A percentile compares a stretch with the other conserved stretches of the same genome.
These are phyloP conservation scores for Rafetus swinhoei DNA, from an alignment of 2,113 vertebrate species.

Conservation along the genomic window DNA sequence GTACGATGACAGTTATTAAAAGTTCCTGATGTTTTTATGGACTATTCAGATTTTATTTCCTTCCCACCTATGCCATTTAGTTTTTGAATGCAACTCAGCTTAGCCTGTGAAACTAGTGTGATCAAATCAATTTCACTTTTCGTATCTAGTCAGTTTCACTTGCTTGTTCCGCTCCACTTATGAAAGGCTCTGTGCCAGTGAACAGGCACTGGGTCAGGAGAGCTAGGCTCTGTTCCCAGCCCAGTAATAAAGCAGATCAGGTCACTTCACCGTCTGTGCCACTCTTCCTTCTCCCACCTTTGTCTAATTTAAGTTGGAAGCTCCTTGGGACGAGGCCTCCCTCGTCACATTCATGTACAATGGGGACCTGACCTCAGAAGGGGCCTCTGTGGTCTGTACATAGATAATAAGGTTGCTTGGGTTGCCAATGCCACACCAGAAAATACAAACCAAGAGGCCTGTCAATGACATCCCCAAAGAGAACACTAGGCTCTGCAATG, in stretches of 20 bases:
- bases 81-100: not conserved
- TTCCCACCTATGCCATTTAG: not conserved
- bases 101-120: not conserved
- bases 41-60: not conserved
- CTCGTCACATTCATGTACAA: rapidly evolving
- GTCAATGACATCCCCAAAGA: not conserved
- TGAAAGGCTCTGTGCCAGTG: not conserved
- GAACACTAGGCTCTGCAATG: not conserved
- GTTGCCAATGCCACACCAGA: not conserved
- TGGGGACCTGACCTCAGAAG: not conserved
- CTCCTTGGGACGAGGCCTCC: not conserved
- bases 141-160: rapidly evolving
- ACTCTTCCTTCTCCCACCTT: not conserved
- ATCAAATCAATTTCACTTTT: not conserved
- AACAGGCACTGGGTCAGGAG: not conserved
- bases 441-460: rapidly evolving
- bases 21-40: not conserved
- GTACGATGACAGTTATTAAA: not conserved
- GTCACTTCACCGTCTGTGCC: rapidly evolving
- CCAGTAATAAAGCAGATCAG: not conserved
- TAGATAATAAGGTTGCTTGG: rapidly evolving
- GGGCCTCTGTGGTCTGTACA: rapidly evolving
- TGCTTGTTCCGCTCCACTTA: rapidly evolving
- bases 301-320: not conserved
- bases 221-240: not conserved